These are phyloP conservation scores for Myathropa florea DNA, from an alignment of 2,888 invertebrate species.

Conservation along the genomic window DNA sequence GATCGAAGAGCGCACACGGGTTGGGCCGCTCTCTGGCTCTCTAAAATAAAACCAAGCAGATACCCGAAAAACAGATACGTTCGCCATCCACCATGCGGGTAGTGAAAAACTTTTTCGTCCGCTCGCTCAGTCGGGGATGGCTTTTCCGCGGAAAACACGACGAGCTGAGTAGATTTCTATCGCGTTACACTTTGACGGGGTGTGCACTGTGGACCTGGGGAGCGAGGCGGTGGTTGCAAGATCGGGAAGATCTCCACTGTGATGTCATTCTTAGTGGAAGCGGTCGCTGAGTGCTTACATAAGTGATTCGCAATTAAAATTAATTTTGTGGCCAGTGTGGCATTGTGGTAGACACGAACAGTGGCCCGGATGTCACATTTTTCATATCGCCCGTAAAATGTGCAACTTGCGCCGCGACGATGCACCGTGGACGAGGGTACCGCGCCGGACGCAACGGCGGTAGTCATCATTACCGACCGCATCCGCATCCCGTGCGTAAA, in stretches of 20 bases:
- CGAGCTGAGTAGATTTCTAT: neutral
- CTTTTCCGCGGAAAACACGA: conserved; percentile 63
- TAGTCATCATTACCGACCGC: conserved; percentile 12
- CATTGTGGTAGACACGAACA: neutral
- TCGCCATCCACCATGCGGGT: too few relatives aligned
- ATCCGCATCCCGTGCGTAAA: conserved; percentile 61
- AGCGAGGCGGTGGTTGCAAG: neutral
- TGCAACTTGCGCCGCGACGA: conserved; percentile 29
- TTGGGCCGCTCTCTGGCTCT: conserved; percentile 53
- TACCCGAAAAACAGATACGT: conserved; percentile 31
- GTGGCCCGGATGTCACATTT: conserved; percentile 60
- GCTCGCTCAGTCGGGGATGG: conserved; percentile 64
- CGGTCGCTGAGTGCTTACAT: conserved; percentile 45
- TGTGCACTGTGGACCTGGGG: neutral
- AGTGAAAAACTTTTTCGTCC: conserved; percentile 54
- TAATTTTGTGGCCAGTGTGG: conserved; percentile 10
- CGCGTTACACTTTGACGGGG: conserved; percentile 20
- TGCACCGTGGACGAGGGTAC: conserved; percentile 63
- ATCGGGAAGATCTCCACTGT: conserved; percentile 36
- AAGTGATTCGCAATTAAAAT: conserved; percentile 45
- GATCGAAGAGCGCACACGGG: conserved; percentile 15
- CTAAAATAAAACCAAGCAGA: conserved; percentile 40
- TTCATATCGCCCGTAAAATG: conserved; percentile 40
- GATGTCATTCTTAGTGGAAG: conserved; percentile 64
- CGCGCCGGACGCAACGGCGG: conserved; percentile 51